Percentiles rank a stretch among this genome's conserved stretches.
These are phyloP conservation scores for Beaufortia kweichowensis DNA, from an alignment of 2,113 vertebrate genomes.

Conservation along the genomic window DNA sequence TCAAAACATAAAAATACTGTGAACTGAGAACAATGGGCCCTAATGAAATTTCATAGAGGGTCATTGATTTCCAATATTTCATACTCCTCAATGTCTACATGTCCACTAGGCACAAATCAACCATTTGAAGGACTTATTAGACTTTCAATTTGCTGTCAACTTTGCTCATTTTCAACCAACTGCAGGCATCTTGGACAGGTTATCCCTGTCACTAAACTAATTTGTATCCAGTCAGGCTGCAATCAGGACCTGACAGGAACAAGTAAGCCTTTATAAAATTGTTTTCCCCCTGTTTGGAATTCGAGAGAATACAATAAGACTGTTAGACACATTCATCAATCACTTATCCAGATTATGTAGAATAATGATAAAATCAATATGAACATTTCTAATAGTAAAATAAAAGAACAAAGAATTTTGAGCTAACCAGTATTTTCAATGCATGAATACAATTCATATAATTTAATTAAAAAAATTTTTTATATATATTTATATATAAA, in stretches of 20 bases:
- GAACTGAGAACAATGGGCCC: conserved; percentile 81
- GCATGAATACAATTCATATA: neutral
- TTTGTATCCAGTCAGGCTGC: conserved; percentile 88
- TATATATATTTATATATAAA: too few relatives aligned
- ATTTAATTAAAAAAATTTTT: neutral
- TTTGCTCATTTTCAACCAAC: conserved; percentile 91
- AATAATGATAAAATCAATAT: neutral
- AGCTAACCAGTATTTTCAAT: neutral
- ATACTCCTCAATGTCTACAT: conserved; percentile 84
- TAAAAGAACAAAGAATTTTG: neutral
- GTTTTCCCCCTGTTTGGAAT: too few relatives aligned
- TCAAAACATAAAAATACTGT: conserved; percentile 91
- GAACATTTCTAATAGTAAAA: neutral
- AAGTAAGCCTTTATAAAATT: conserved; percentile 56
- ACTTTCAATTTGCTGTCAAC: conserved; percentile 92
- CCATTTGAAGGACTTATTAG: conserved; percentile 95
- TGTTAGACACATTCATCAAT: neutral
- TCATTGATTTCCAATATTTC: conserved; percentile 96
- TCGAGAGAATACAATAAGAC: neutral
- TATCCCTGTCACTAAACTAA: conserved; percentile 91
- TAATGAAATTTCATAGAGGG: conserved; percentile 94
- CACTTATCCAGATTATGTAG: neutral
- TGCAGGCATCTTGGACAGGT: conserved; percentile 86
- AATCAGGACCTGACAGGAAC: conserved; percentile 79
- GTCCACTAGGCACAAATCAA: conserved; percentile 82